These are phyloP conservation scores for Siniperca obscura DNA, from an alignment of 2,797 vertebrate species.

Conservation along the genomic window DNA sequence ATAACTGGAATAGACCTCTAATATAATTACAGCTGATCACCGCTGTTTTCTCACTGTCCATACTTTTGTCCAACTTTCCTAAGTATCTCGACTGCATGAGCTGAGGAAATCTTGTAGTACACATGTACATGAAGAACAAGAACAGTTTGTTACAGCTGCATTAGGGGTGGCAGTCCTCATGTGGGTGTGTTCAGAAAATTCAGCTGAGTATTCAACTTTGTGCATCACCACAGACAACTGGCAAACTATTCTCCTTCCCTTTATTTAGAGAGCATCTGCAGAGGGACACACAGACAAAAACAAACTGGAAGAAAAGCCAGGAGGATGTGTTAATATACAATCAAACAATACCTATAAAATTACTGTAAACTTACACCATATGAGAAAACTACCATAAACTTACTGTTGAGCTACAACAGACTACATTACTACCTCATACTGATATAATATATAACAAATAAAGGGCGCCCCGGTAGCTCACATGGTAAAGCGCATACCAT, in stretches of 20 bases:
- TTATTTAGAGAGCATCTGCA: constrained; percentile 19
- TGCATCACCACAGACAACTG: constrained; percentile 20
- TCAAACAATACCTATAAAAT: too few relatives aligned
- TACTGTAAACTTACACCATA: background rate
- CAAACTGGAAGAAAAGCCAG: background rate
- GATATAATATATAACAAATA: too few relatives aligned
- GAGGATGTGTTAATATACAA: background rate
- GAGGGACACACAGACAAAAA: background rate
- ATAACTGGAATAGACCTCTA: background rate
- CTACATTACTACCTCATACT: too few relatives aligned
- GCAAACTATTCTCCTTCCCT: constrained; percentile 4
- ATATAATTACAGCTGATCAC: background rate
- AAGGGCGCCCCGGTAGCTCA: too few relatives aligned
- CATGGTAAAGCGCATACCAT: too few relatives aligned
- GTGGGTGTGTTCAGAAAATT: constrained; percentile 24
- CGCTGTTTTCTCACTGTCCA: too few relatives aligned
- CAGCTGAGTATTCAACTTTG: constrained; percentile 23
- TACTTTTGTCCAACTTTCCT: background rate
- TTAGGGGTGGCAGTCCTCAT: background rate
- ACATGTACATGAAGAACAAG: background rate
- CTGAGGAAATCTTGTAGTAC: background rate
- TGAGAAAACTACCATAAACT: too few relatives aligned
- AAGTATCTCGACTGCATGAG: background rate
- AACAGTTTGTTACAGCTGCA: too few relatives aligned
- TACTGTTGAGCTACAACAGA: too few relatives aligned